Evolutionary conservation across 2,888 invertebrate genomes (phyloP), one percentile per base, ranked within the genome.

Genomic region (Scaptomyza reducta): DNA sequence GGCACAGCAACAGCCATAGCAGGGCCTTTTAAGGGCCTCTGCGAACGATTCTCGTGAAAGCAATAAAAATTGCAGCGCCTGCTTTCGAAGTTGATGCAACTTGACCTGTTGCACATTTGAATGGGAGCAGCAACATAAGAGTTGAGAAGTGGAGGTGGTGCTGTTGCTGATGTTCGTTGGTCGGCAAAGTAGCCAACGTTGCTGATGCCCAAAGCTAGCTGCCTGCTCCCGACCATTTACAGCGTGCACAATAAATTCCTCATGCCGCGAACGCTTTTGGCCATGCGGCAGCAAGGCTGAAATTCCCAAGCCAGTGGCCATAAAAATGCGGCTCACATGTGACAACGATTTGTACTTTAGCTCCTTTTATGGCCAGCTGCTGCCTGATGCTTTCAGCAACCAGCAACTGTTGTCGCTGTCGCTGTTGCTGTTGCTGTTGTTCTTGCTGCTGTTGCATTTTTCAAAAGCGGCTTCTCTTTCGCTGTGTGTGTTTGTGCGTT

Each of bases 281-380:
- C 57, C 56, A 66, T 75, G 70, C 49, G 49, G 40, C 40, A 60
- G 35, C 78, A 84, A 40, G 40, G 16, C 40, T 40, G 74, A 88
- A 88, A 89, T 89, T 89, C 90, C 89, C 89, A 89, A 87, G 88
- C 83, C 79, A 81, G 74, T 77, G 72, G 87, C 87, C 89, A 91
- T 90, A 90, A 90, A 91, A 90, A 91, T 90, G 90, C 90, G 88
- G 79, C 90, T 89, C 90, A 89, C 90, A 91, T 90, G 90, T 90
- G 90, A 90, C 91, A 90, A 90, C 90, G 90, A 90, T 90, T 90
- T 90, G 90, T 90, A 90, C 90, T 90, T 89, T 88, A 80, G 87
- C 89, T 90, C 90, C 90, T 83, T 90, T 90, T 90, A 90, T 89
- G 90, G 90, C 72, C 58, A 47, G 16, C 40, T 16, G 9, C 61